Base-by-base conservation (phyloP, 2,888 invertebrate species). In the Brachylomia viminalis region DNA sequence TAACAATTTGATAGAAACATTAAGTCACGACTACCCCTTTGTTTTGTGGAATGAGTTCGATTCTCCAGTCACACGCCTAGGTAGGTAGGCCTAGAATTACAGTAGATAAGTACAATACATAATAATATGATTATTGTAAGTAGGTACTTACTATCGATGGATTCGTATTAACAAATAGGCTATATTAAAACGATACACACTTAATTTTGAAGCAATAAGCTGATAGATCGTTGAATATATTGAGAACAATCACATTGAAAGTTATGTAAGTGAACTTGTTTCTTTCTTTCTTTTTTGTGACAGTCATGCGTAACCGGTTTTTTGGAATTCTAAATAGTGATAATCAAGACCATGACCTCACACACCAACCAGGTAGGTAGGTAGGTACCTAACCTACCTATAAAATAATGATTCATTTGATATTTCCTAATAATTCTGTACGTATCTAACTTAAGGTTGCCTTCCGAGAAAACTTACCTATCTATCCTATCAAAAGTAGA, bases 261-360 rank as follows among this genome's bases (percentile, higher is more conserved):
- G 13, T 61, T 49, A 38, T 59, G 67, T 56, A 61, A 33, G 6
- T 42, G 59, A 54, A 62, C 49, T 73, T 58, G 17, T 59, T 58
- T 30, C 45, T 54, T 56, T 58, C 49, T 70, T 76, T 79, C 27
- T 54, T 67, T 42, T 83, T 73, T 74, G 67, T 72, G 76, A 79
- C 72, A 77, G 72, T 62, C 62, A 80, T 49, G 54, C 58, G 38
- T 42, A 69, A 86, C 74, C 78, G 83, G 80, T 85, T 83, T 85
- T 77, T 66, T 84, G 84, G 83, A 82, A 84, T 83, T 83, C 81
- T 64, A 70, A 78, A 82, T 73, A 79, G 84, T 82, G 67, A 64
- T 73, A 75, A 82, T 76, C 69, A 79, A 75, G 80, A 82, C 83
- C 83, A 84, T 84, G 86, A 85, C 78, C 83, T 81, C 79, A 87